These are phyloP conservation scores for Dicyema japonicum DNA, from an alignment of 1,140 invertebrate species.

Conservation along the genomic window DNA sequence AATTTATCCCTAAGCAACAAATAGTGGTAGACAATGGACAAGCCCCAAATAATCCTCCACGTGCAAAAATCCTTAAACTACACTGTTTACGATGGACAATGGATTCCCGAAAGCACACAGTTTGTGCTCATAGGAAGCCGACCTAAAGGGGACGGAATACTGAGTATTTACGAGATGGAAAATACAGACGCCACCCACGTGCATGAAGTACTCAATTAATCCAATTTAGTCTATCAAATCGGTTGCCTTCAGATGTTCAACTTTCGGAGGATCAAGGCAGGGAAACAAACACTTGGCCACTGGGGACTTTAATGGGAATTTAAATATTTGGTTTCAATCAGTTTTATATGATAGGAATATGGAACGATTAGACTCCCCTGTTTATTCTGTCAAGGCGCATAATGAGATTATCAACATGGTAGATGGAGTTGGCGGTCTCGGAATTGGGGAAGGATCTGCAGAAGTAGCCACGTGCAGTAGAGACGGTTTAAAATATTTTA, in stretches of 20 bases:
- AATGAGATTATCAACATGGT: conserved; percentile 57
- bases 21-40: conserved; percentile 34
- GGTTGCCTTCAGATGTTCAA: conserved; percentile 56
- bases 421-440: conserved; percentile 56
- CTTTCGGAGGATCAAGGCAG: conserved; percentile 48
- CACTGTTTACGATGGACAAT: conserved; percentile 58
- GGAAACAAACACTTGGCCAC: conserved; percentile 45
- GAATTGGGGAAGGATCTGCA: conserved; percentile 42
- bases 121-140: conserved; percentile 52
- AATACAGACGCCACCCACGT: conserved; percentile 34
- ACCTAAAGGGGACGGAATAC: conserved; percentile 41
- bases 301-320: conserved; percentile 52
- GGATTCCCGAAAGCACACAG: conserved; percentile 64
- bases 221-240: conserved; percentile 30
- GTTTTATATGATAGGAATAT: conserved; percentile 32
- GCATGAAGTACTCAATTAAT: conserved; percentile 23
- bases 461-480: conserved; percentile 65
- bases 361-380: conserved; percentile 32
- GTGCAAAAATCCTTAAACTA: conserved; percentile 45
- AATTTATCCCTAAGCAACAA: too few species aligned
- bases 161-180: conserved; percentile 51
- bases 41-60: conserved; percentile 58
- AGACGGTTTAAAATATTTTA: conserved; percentile 34
- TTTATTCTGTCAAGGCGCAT: conserved; percentile 50
- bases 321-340: conserved; percentile 37